These are phyloP conservation scores for Hycleus phaleratus DNA, from an alignment of 1,140 invertebrate genomes.

Conservation along the genomic window DNA sequence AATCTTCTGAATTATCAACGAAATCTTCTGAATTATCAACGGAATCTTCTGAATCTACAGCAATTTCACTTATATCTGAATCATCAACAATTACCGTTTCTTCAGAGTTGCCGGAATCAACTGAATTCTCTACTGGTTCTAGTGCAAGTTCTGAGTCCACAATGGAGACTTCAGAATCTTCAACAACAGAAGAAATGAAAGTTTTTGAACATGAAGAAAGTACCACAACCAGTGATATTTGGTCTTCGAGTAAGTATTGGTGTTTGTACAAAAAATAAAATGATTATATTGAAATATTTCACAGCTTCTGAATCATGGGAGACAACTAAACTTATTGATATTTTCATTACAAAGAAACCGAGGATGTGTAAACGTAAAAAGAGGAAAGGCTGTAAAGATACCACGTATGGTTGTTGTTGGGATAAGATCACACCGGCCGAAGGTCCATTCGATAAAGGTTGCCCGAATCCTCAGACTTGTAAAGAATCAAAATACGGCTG, in stretches of 20 bases:
- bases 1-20: constrained; percentile 17
- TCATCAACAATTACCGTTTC: constrained; percentile 12
- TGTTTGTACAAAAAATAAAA: constrained; percentile 18
- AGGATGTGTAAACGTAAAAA: constrained; percentile 56
- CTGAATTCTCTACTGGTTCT: constrained; percentile 5
- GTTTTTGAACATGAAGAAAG: no score
- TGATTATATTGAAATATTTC: neutral
- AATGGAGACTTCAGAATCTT: constrained; percentile 7
- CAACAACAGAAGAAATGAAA: neutral
- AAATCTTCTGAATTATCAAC: constrained; percentile 16
- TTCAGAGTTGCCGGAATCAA: neutral
- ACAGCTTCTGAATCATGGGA: constrained; percentile 22
- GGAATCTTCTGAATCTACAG: constrained; percentile 20
- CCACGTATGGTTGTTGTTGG: constrained; percentile 81
- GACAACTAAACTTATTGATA: constrained; percentile 42
- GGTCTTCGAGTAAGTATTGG: constrained; percentile 24
- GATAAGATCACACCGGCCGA: constrained; percentile 73
- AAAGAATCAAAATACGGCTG: constrained; percentile 79
- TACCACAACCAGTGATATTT: constrained; percentile 38
- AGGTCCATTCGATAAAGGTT: constrained; percentile 81
- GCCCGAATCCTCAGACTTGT: constrained; percentile 64
- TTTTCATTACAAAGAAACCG: constrained; percentile 43
- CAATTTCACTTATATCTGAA: constrained; percentile 15
- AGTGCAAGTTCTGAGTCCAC: constrained; percentile 16
- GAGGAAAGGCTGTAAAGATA: constrained; percentile 57